phyloP scores from a whole-genome alignment of 2,888 invertebrate genomes.

The Operophtera brumata region DNA sequence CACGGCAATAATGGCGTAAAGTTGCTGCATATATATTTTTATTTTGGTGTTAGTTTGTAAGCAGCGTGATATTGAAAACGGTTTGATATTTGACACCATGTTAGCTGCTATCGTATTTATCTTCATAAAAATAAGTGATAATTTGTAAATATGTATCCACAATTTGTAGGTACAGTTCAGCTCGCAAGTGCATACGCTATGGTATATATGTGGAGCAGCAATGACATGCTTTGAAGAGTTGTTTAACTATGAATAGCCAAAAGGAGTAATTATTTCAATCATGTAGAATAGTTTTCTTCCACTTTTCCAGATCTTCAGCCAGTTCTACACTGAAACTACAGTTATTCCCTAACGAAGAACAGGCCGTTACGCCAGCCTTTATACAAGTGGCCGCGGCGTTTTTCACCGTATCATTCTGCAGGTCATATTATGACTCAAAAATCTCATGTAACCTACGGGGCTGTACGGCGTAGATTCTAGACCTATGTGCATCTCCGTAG shows the following conservation, averaged over 20 bases:
- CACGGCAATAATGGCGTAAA: too few relatives aligned
- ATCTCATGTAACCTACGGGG: not conserved
- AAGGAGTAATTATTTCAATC: not conserved
- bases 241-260: not conserved
- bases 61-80: not conserved
- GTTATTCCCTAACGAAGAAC: too few relatives aligned
- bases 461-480: not conserved
- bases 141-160: constrained; percentile 73
- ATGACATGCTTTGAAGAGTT: not conserved
- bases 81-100: not conserved
- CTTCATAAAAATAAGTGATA: constrained; percentile 60
- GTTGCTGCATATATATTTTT: not conserved
- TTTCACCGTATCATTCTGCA: too few relatives aligned
- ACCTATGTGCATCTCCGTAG: too few relatives aligned
- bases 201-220: not conserved
- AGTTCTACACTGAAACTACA: too few relatives aligned
- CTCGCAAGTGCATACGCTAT: constrained; percentile 30
- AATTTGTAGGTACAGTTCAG: constrained; percentile 61
- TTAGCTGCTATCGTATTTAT: constrained; percentile 30
- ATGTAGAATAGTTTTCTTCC: not conserved
- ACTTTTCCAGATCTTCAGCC: too few relatives aligned
- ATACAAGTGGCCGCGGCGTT: too few relatives aligned
- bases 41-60: not conserved
- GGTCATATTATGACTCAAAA: too few relatives aligned
- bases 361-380: too few relatives aligned